phyloP scores from a whole-genome alignment of 1,140 invertebrate species.

The Spodoptera litura region DNA sequence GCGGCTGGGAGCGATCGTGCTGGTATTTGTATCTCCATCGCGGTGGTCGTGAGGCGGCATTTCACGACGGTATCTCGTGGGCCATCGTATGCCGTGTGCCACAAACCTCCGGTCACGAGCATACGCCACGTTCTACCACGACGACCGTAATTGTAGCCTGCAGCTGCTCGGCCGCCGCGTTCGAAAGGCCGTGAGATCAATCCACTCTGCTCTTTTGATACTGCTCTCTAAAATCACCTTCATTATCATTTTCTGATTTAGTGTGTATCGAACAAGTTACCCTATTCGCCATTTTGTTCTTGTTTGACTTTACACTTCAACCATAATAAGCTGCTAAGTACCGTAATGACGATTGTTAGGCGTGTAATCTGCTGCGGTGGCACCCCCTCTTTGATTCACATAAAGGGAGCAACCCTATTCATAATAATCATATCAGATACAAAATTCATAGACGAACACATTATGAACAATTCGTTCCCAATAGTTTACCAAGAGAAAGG shows the following conservation, averaged over 20 bases:
- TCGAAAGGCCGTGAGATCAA: conserved; percentile 56
- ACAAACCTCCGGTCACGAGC: conserved; percentile 80
- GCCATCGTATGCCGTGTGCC: conserved; percentile 72
- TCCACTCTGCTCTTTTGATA: conserved; percentile 32
- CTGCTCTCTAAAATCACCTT: conserved; percentile 46
- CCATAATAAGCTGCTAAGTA: conserved; percentile 72
- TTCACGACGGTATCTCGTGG: conserved; percentile 79
- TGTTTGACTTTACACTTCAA: conserved; percentile 70
- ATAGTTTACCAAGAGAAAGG: conserved; percentile 48
- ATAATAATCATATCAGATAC: conserved; percentile 55
- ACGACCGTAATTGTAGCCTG: conserved; percentile 76
- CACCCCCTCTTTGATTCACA: conserved; percentile 60
- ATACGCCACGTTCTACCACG: conserved; percentile 75
- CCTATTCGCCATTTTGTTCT: conserved; percentile 28
- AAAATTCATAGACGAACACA: conserved; percentile 27
- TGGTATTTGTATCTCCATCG: conserved; percentile 67
- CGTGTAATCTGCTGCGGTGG: conserved; percentile 69
- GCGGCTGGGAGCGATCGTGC: conserved; percentile 67
- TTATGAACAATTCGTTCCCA: conserved; percentile 45
- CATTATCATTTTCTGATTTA: conserved; percentile 19
- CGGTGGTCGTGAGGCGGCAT: conserved; percentile 81
- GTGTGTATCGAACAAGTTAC: conserved; percentile 2
- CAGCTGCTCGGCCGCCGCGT: conserved; percentile 67
- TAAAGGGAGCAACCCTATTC: conserved; percentile 58
- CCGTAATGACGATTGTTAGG: conserved; percentile 68